Percentiles rank a stretch among this genome's conserved stretches.
Conservation (phyloP, 2,113 vertebrate genomes). For the Carollia perspicillata region DNA sequence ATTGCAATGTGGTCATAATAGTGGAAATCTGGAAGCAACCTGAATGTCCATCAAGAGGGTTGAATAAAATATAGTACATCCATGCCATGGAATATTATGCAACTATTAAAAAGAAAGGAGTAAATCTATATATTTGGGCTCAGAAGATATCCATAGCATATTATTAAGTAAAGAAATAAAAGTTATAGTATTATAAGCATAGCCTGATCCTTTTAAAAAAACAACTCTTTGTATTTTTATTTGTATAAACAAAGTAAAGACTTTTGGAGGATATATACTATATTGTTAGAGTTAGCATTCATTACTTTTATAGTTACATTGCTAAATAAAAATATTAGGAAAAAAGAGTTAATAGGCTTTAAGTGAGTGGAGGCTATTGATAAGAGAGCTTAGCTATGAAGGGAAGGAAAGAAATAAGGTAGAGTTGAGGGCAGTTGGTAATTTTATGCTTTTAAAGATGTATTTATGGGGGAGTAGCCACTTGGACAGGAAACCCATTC, state of each 20-base stretch:
- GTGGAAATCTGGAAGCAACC: constrained; percentile 46
- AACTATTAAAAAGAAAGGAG: constrained; percentile 54
- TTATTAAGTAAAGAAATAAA: neutral
- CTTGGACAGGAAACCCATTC: neutral
- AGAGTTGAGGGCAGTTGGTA: neutral
- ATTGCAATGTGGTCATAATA: constrained; percentile 47
- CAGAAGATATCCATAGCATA: neutral
- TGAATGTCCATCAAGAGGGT: neutral
- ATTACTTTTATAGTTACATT: neutral
- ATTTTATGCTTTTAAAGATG: neutral
- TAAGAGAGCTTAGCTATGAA: neutral
- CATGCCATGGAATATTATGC: constrained; percentile 59
- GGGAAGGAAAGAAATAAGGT: neutral
- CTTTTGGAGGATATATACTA: neutral
- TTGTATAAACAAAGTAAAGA: neutral
- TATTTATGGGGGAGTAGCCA: neutral
- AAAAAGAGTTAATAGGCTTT: constrained; percentile 6
- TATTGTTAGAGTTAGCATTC: neutral
- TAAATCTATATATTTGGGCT: neutral
- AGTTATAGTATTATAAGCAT: neutral
- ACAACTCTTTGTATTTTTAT: neutral
- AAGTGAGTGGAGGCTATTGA: neutral
- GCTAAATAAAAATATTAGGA: neutral
- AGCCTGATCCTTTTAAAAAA: neutral
- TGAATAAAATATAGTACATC: constrained; percentile 55